Base-by-base conservation (phyloP, 2,113 vertebrate genomes). In the Rynchops niger region DNA sequence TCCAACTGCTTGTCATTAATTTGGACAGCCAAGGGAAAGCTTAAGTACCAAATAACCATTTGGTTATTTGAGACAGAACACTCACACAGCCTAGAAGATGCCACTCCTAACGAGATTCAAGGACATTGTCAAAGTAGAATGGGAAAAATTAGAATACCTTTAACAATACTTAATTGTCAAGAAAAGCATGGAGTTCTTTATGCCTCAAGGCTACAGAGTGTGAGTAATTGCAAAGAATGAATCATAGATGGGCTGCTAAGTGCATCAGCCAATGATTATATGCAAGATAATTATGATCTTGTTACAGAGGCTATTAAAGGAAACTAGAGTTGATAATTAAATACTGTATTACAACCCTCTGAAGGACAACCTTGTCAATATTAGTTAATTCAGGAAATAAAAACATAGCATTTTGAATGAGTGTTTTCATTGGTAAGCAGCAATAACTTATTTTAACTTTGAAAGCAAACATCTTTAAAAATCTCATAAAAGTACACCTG, bases 291-390 rank as follows among this genome's bases (percentile, higher is more conserved):
- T 97, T 97, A 97, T 88, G 93, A 97, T 93, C 96, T 97, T 96
- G 66, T 90, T 86, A 92, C 88, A 97, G 92, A 97, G 96, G 95
- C 89, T 97, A 97, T 95, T 98, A 97, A 97, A 97, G 23, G 86
- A 98, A 98, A 96, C 95, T 84, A 93, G 93, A 98, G 88, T 95
- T 83, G 49, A 95, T 97, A 97, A 98, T 97, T 98, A 98, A 97
- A 97, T 94, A 97, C 91, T 40, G 13, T 56, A 97, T 97, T 97
- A 97, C 86, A 97, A 93, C 49, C 80, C 95, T 96, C 96, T 97
- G 96, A 98, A 98, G 97, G 96, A 90, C 96, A 95, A 74, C 63
- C 42, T 93, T 83, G 63, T 83, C 90, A 88, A 83, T 73, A 83
- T 50, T 77, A 49, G 32, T 80, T 88, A 97, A 86, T 67, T 83